phyloP scores from a whole-genome alignment of 2,888 invertebrate genomes.

The Brenthis ino region DNA sequence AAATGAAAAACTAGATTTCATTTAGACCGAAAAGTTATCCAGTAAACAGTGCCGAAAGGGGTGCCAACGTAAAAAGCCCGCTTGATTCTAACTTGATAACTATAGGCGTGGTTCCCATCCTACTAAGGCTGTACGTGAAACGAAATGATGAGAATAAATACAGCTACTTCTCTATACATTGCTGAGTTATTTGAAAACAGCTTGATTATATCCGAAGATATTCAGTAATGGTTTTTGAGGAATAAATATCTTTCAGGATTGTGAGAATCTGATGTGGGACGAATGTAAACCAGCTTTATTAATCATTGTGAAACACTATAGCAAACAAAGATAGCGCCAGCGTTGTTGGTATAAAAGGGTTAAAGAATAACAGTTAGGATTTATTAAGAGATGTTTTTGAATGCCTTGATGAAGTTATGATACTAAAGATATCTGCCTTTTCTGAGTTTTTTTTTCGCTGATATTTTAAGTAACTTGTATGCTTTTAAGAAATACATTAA shows the following conservation, averaged over 20 bases:
- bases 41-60: conserved; percentile 50
- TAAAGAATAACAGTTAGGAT: conserved; percentile 19
- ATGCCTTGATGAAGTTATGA: conserved; percentile 17
- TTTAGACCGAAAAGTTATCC: conserved; percentile 45
- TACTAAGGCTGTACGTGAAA: conserved; percentile 45
- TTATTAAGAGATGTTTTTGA: conserved; percentile 18
- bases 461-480: conserved; percentile 1
- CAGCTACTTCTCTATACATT: neutral
- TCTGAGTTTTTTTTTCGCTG: conserved; percentile 7
- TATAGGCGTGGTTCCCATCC: conserved; percentile 31
- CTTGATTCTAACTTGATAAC: conserved; percentile 38
- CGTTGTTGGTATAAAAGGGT: conserved; percentile 55
- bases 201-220: neutral
- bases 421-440: conserved; percentile 10
- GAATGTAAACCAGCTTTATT: conserved; percentile 69
- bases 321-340: conserved; percentile 50
- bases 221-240: neutral
- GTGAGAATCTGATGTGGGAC: conserved; percentile 29
- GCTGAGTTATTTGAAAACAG: neutral
- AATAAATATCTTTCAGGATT: neutral
- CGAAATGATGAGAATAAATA: conserved; percentile 31
- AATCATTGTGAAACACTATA: conserved; percentile 66
- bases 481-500: neutral
- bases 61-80: conserved; percentile 36
- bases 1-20: conserved; percentile 45